Base-by-base conservation (phyloP, 64 coral and sea anemone genomes). In the Porites lutea region DNA sequence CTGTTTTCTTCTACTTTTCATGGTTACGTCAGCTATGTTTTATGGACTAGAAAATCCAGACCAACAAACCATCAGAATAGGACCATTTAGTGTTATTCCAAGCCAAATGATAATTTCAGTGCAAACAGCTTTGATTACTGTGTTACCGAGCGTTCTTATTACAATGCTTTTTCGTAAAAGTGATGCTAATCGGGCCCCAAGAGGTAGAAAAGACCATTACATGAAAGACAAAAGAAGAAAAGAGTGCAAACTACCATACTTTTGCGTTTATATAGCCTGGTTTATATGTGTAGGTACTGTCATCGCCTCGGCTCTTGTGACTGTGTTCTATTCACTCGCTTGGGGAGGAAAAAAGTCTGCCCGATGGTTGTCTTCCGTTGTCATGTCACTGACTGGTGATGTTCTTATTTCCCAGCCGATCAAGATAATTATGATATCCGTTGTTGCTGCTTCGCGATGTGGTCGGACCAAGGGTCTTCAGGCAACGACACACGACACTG, bases 21-120 rank as follows among this genome's bases (percentile, higher is more conserved):
- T 91, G 89, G 5, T 91, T 10, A 60, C 89, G 2, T 82, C 79
- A 27, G 89, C 89, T 4, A 91, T 91, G 89, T 91, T 91, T 83
- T 91, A 74, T 11, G 82, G 82, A 6, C 5, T 79, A 2, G 89
- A 48, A 10, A 47, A n/a, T 74, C 52, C 27, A 19, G 23, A 19
- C 7, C 73, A 89, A 16, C n/a, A 21, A 8, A 78, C 54, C 15
- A 14, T 89, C 4, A 18, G 3, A 3, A 49, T 89, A 13, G 87
- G 87, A 8, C 87, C 87, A 65, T 52, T 89, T 22, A 66, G 60
- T 9, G 65, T 89, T 15, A 67, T 74, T 23, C 75, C 48, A 7
- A 89, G 72, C 16, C 87, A 89, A 55, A 6, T 89, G 48, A 51
- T 89, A 15, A 53, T 89, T 49, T 73, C 73, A 8, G 6, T 89